Evolutionary conservation across 2,888 invertebrate species (phyloP), one percentile per base, ranked within the genome.

Genomic region (Eustalomyia histrio): DNA sequence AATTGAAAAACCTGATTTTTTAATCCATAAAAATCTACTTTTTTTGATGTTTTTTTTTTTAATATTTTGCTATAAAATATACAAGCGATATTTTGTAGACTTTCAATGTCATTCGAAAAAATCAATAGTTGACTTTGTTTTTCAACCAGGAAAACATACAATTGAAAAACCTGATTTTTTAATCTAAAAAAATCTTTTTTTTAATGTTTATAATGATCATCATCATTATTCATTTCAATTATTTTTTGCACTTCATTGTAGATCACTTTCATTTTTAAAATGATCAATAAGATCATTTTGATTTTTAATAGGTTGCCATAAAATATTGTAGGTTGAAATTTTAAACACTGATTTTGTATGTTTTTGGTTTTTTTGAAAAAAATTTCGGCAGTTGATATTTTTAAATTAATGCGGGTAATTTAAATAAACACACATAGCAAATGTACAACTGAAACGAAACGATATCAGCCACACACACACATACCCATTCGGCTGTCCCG

Each of bases 261-360:
- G 53, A 85, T 87, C 87, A 88, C 89, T 88, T 84, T 88, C 88
- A 85, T 86, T 89, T 89, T 84, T 80, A 83, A 85, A 84, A 87
- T 86, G 88, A 88, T 88, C 88, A 89, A 87, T 88, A 88, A 87
- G 67, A 75, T 80, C 71, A 63, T 72, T 80, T 72, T 33, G 52
- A 58, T 72, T 72, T 68, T n/a, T 52, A 76, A 12, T n/a, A 72
- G 76, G 80, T 17, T 53, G 17, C 29, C 80, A 80, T 53, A 69
- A 57, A 55, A 29, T 53, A 10, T 1, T n/a, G 43, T 47, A n/a
- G 43, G 43, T 39, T 14, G 43, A 39, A 10, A 39, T 39, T 29
- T 29, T 18, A 52, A n/a, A 12, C 14, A 52, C 58, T 39, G 4
- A 18, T n/a, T 74, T 60, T 16, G 2, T 63, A 14, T 16, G 2